Base-by-base conservation (phyloP, 2,113 vertebrate species). In the Platichthys flesus region DNA sequence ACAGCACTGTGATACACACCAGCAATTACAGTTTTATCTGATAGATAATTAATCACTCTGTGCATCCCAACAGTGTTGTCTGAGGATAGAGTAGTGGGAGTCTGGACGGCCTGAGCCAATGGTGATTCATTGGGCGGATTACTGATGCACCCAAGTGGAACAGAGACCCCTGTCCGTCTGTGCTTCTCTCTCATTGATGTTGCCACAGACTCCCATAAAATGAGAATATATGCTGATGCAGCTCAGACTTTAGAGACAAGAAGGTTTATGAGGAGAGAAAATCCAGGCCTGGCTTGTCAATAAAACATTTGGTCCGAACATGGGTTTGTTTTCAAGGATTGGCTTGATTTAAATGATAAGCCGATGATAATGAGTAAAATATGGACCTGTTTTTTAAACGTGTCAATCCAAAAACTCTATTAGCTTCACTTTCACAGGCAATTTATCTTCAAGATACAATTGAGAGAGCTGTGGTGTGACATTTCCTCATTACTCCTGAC, bases 101-200 rank as follows among this genome's bases (percentile, higher is more conserved):
- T 3, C 45, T 47, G n/a, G 59, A 60, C 59, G 78, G 64, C 58
- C 66, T 42, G 37, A 60, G 78, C 52, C n/a, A 9, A 49, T 40
- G 21, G 13, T 71, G 82, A 81, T 88, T 88, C 82, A 86, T 68
- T 56, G 10, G 10, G 18, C 49, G 24, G n/a, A 26, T 83, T 71
- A 69, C 64, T 4, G 68, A 74, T 78, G 78, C 64, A 75, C 35
- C 23, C 42, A 20, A 61, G 20, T 21, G 21, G 60, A 78, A 74
- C 10, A 55, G 23, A 62, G 40, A 40, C 20, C 23, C 47, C 47
- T 18, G 15, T 18, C 47, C 5, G 47, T 51, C 18, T 20, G 16
- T 12, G 51, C 8, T 86, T 72, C 0, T 58, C 49, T 0, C 40
- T 49, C 35, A 57, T 60, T 60, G 23, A 67, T 68, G 69, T 8